Conservation (phyloP, 2,888 invertebrate species). For the Noctua fimbriata region DNA sequence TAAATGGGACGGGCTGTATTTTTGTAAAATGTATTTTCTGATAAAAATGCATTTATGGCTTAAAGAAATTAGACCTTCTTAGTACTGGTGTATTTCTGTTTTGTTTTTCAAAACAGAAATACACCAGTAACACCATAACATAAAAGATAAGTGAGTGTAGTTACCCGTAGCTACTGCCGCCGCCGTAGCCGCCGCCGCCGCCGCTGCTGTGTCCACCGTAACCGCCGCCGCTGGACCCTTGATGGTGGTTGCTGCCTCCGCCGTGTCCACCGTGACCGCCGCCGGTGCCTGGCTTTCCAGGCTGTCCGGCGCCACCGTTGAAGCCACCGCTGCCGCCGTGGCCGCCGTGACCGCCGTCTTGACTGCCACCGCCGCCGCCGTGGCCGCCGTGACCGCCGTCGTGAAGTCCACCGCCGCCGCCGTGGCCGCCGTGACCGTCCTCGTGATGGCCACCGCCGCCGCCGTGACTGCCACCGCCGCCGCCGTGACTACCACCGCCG, state of each 20-base stretch:
- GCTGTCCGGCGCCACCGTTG: conserved; percentile 65
- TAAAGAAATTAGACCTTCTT: neutral
- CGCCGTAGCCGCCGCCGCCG: neutral
- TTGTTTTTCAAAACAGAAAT: neutral
- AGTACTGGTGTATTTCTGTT: neutral
- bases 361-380: conserved; percentile 32
- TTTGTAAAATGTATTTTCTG: neutral
- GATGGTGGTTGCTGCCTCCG: conserved; percentile 38
- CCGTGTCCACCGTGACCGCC: conserved; percentile 6
- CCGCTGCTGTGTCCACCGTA: neutral
- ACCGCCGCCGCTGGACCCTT: no score
- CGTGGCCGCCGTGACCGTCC: conserved; percentile 1
- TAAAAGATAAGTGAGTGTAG: neutral
- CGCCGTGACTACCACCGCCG: conserved; percentile 61
- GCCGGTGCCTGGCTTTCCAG: conserved; percentile 48
- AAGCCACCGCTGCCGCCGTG: conserved; percentile 18
- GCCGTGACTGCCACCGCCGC: conserved; percentile 12
- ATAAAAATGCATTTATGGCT: neutral
- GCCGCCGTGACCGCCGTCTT: no score
- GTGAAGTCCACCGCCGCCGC: conserved; percentile 60
- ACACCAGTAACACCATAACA: neutral
- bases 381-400: conserved; percentile 60
- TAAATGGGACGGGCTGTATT: neutral
- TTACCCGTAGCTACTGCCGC: neutral
- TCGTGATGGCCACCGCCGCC: neutral